Evolutionary conservation across 2,797 vertebrate genomes (phyloP).

Genomic region (Microcaecilia unicolor): DNA sequence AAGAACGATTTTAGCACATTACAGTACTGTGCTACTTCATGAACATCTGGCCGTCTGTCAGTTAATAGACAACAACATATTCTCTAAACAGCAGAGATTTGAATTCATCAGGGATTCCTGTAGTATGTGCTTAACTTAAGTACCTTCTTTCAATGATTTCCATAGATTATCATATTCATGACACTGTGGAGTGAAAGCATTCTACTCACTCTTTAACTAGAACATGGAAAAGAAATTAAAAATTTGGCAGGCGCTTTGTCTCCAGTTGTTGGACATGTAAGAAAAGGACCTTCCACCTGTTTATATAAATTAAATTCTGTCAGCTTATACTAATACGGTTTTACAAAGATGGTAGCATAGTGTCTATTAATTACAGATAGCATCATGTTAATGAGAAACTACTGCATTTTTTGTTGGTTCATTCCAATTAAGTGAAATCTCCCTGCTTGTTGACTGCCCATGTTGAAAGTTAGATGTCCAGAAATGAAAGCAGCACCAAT

Average conservation of each 20-base stretch:
- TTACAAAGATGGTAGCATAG: conserved; percentile 43
- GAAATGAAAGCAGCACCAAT: too few relatives aligned
- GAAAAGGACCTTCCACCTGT: conserved; percentile 53
- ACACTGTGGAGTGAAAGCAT: conserved; percentile 62
- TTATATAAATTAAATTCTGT: conserved; percentile 62
- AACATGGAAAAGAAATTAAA: conserved; percentile 68
- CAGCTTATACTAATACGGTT: conserved; percentile 39
- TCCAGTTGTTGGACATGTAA: conserved; percentile 60
- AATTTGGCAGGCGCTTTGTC: conserved; percentile 69
- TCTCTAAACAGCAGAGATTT: conserved; percentile 61
- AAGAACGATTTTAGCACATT: conserved; percentile 45
- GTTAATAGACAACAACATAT: conserved; percentile 61
- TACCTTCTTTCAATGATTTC: conserved; percentile 72
- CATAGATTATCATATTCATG: conserved; percentile 85
- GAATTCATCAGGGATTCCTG: conserved; percentile 64
- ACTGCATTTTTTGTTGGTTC: conserved; percentile 15
- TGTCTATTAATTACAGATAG: conserved; percentile 45
- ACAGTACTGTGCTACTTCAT: conserved; percentile 38
- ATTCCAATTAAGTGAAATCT: conserved; percentile 24
- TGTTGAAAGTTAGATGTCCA: too few relatives aligned
- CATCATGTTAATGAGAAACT: conserved; percentile 30
- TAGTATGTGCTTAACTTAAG: conserved; percentile 71
- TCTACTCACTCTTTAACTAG: conserved; percentile 59
- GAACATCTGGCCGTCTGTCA: conserved; percentile 67
- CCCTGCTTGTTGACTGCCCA: too few relatives aligned